Evolutionary conservation across 1,140 invertebrate genomes (phyloP).

Genomic region (Mycetomoellerius zeteki): DNA sequence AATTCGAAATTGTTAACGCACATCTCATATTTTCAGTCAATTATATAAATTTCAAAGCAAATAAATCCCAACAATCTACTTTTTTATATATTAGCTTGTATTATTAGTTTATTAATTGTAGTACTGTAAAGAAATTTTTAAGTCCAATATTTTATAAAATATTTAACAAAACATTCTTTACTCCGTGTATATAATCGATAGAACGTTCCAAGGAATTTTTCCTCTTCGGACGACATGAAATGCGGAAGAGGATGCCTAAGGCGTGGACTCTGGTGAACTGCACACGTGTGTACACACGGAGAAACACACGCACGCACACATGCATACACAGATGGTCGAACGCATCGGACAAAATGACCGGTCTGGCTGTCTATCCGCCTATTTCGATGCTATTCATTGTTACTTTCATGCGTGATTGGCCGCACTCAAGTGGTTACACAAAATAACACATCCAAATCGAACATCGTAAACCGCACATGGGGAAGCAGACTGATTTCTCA

Average conservation of each 20-base stretch:
- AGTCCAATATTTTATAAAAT: not conserved
- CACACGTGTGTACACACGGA: not conserved
- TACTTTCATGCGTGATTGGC: constrained; percentile 63
- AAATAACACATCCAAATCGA: constrained; percentile 66
- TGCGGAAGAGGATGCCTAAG: constrained; percentile 77
- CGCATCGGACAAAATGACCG: constrained; percentile 72
- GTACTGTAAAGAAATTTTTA: not conserved
- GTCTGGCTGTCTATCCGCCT: constrained; percentile 67
- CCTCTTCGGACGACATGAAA: constrained; percentile 72
- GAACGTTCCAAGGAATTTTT: constrained; percentile 69
- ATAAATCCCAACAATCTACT: not conserved
- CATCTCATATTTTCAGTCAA: not conserved
- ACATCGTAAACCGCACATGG: not conserved
- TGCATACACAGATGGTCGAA: constrained; percentile 23
- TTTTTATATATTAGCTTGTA: not conserved
- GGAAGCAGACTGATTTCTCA: constrained; percentile 54
- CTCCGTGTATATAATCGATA: constrained; percentile 61
- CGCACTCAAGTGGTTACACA: constrained; percentile 39
- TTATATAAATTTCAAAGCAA: not conserved
- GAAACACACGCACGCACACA: not conserved
- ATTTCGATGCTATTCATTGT: constrained; percentile 72
- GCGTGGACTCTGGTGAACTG: constrained; percentile 49
- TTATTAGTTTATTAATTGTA: not conserved
- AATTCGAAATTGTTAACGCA: not conserved
- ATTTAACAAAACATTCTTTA: constrained; percentile 43